Evolutionary conservation across 2,113 vertebrate genomes (phyloP), one percentile per base, ranked within the genome.

Genomic region (Corythoichthys intestinalis): DNA sequence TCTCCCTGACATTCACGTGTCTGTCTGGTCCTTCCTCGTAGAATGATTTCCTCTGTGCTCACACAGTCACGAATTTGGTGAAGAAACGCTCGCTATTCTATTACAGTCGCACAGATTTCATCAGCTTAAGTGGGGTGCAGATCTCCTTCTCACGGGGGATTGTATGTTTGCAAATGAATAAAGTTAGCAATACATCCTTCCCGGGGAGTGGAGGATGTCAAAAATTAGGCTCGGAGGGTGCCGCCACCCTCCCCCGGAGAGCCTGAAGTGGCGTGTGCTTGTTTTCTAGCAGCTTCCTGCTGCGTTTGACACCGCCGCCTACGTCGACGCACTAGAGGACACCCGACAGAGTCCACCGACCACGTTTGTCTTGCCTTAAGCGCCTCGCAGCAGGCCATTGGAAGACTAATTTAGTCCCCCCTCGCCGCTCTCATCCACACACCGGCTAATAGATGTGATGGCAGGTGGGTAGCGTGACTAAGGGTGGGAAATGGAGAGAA

Each of bases 261-360:
- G 49, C 58, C 34, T 1, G 72, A 84, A 83, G 80, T 83, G 79
- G 74, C 75, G 35, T 80, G 83, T 69, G 74, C 86, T 88, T 85
- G 84, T 88, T 89, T 85, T 86, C 83, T 82, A 82, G 77, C 87
- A 81, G 76, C 79, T 73, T 81, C 78, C 75, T 75, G 84, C 89
- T 86, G 86, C 4, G 78, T 84, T 85, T 82, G 81, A 84, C 76
- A 87, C 87, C 71, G 65, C 72, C 57, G 82, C 71, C 66, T 74
- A 75, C 71, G 82, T 63, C 59, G 66, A 69, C 76, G 76, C 85
- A 71, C 83, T 39, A 68, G 80, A 76, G 81, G 82, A 85, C 79
- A 82, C 81, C 83, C 87, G 83, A 86, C 78, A 67, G 76, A 87
- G 80, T 86, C 84, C 69, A 59, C 57, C 58, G 20, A 28, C 20